Evolutionary conservation across 2,888 invertebrate species (phyloP), one percentile per base, ranked within the genome.

Genomic region (Leucoptera coffeella): DNA sequence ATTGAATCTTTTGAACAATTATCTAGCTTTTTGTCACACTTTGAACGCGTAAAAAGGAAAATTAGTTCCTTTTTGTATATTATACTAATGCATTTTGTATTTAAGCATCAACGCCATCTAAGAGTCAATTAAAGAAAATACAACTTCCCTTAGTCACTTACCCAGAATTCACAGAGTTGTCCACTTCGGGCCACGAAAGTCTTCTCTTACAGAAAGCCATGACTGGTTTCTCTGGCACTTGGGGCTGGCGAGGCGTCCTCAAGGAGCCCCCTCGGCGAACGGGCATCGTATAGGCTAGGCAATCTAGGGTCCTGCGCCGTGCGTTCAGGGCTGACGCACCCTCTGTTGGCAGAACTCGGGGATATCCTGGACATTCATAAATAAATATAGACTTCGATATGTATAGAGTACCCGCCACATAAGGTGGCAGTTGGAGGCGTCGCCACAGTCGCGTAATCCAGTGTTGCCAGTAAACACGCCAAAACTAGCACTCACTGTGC

Each of bases 111-210:
- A 21, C 14, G 11, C 21, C 17, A 4, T 15, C n/a, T 15, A 15
- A n/a, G 11, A 10, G 10, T 25, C 9, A 11, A 15, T 15, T 23
- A 10, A 17, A 14, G 13, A 15, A 28, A 28, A 27, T 22, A 21
- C 22, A 20, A 24, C 19, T 27, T 15, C 13, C 3, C 14, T 8
- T 13, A 24, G 14, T 17, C 6, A 36, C 79, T 80, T 62, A 87
- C 88, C 88, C 87, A 5, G 87, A 87, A 37, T 83, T 81, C 24
- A 86, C 83, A 35, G 85, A 82, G 42, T 82, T 85, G 54, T 88
- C 87, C 31, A 88, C 82, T 56, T 88, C 88, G 6, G 87, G 88
- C 88, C 88, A 88, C 17, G 86, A 86, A 17, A 82, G 73, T 24
- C 87, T 73, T 26, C 88, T 71, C 37, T 82, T 80, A 54, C 87